These are phyloP conservation scores for Pangasius larnaudii DNA, from an alignment of 2,797 vertebrate species.

Conservation along the genomic window DNA sequence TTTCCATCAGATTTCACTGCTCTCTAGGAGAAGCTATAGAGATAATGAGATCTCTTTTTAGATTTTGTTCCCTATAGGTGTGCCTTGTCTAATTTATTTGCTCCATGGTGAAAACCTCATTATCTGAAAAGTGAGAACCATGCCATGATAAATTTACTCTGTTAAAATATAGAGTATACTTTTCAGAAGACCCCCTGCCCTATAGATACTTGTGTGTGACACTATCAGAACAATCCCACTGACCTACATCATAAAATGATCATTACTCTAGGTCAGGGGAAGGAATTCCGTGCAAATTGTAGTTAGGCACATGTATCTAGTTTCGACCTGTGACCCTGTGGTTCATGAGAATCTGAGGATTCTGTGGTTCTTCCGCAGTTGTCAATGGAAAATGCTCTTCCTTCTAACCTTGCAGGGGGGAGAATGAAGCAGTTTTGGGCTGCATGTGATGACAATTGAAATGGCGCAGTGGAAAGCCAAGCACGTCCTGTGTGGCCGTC, in stretches of 20 bases:
- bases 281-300: constrained; percentile 33
- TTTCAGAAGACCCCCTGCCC: neutral
- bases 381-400: constrained; percentile 41
- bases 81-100: constrained; percentile 52
- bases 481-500: constrained; percentile 71
- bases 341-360: constrained; percentile 39
- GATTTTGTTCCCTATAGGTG: neutral
- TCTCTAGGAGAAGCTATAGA: neutral
- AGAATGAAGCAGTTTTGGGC: constrained; percentile 65
- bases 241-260: constrained; percentile 18
- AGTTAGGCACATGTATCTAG: neutral
- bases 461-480: constrained; percentile 68
- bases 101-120: constrained; percentile 12
- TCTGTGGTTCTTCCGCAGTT: constrained; percentile 15
- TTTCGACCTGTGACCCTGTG: constrained; percentile 15
- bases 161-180: constrained; percentile 3
- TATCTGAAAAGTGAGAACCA: constrained; percentile 30
- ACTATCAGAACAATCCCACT: neutral
- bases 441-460: constrained; percentile 67
- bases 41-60: neutral
- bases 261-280: constrained; percentile 11
- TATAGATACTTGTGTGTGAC: neutral
- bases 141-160: constrained; percentile 1
- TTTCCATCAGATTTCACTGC: neutral
- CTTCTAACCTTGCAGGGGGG: constrained; percentile 27